These are phyloP conservation scores for Potamarius usumacintae DNA, from an alignment of 2,113 vertebrate species.

Conservation along the genomic window DNA sequence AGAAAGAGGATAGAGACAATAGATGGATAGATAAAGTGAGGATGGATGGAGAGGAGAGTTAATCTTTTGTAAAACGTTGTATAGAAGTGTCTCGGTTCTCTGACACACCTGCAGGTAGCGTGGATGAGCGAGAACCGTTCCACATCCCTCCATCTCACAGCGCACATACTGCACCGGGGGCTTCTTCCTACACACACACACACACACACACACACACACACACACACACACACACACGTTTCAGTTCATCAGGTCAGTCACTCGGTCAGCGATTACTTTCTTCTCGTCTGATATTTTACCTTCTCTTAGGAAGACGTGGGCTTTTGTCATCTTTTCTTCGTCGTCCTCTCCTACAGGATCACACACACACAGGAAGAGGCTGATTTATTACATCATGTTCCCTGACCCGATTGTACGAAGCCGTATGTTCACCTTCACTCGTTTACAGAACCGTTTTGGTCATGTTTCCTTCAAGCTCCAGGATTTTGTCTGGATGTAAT, in stretches of 20 bases:
- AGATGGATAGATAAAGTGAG: too few relatives aligned
- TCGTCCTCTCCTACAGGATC: conserved; percentile 82
- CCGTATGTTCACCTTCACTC: neutral
- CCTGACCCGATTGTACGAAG: neutral
- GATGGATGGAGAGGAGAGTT: neutral
- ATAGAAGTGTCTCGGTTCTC: neutral
- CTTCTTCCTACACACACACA: conserved; percentile 82
- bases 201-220: neutral
- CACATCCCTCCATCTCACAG: conserved; percentile 97
- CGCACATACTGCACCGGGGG: conserved; percentile 97
- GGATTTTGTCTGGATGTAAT: neutral
- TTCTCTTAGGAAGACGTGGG: conserved; percentile 90
- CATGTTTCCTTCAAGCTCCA: neutral
- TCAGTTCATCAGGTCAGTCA: neutral
- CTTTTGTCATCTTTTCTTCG: conserved; percentile 97
- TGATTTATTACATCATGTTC: neutral
- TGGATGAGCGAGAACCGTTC: conserved; percentile 93
- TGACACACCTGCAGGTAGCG: conserved; percentile 88
- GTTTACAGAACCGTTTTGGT: neutral
- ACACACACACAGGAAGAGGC: neutral
- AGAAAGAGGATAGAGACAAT: too few relatives aligned
- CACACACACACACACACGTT: neutral
- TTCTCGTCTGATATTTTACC: conserved; percentile 68
- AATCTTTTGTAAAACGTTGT: neutral
- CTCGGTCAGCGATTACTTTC: neutral